Evolutionary conservation across 2,113 vertebrate genomes (phyloP).

Genomic region (Anhinga rufa): DNA sequence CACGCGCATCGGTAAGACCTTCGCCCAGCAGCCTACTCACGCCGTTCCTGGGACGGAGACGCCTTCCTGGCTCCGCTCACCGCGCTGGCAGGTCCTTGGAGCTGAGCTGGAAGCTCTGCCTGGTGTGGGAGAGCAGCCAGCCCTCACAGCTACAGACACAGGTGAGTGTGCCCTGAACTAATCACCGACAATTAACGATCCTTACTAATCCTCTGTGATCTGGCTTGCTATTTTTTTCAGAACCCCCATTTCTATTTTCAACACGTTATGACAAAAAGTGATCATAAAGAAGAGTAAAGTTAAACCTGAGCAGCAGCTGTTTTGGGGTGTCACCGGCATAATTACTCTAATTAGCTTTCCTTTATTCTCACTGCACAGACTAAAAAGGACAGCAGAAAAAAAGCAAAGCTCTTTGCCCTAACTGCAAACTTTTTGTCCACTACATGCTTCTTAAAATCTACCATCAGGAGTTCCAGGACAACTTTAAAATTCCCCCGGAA

Average conservation of each 20-base stretch:
- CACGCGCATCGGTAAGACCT: fast-evolving
- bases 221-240: not conserved
- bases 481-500: not conserved
- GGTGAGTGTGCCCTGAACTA: not conserved
- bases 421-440: not conserved
- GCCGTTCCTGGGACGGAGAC: fast-evolving
- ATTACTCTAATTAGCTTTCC: not conserved
- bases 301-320: not conserved
- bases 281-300: not conserved
- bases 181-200: not conserved
- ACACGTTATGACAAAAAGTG: not conserved
- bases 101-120: not conserved
- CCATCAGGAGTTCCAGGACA: not conserved
- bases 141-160: not conserved
- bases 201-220: not conserved
- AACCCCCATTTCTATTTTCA: not conserved
- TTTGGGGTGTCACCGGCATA: not conserved
- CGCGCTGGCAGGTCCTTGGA: fast-evolving
- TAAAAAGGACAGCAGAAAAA: not conserved
- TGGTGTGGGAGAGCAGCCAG: not conserved
- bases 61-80: fast-evolving
- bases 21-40: not conserved
- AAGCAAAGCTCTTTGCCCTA: not conserved
- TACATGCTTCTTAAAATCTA: not conserved
- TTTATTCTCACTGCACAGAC: not conserved